Evolutionary conservation across 2,888 invertebrate genomes (phyloP), one percentile per base, ranked within the genome.

Genomic region (Acanthosepion esculentum): DNA sequence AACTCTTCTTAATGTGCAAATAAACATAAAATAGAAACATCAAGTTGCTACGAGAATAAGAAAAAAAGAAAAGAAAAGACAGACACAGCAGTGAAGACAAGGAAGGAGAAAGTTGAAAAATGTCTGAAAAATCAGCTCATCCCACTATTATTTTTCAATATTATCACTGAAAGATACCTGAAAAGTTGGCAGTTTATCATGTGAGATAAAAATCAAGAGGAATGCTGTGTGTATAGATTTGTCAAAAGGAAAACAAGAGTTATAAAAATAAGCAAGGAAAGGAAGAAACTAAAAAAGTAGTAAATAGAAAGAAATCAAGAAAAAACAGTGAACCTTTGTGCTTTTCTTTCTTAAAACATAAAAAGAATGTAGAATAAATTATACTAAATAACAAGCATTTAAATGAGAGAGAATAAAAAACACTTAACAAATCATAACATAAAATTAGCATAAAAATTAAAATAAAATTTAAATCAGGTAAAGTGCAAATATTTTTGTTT

Each of bases 61-160:
- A 78, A n/a, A 78, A 78, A 78, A 78, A 12, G 10, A 78, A 8
- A 78, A 78, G 78, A 33, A 78, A n/a, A 29, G 15, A n/a, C 12
- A 10, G n/a, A 78, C 78, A 78, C n/a, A n/a, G n/a, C 12, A 78
- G 15, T n/a, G 5, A 15, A 78, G n/a, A 78, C 12, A 33, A 33
- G n/a, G 7, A 78, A 29, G n/a, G 78, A 26, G n/a, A n/a, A 12
- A 78, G n/a, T n/a, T n/a, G n/a, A 10, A 91, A 53, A 48, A 26
- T 92, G 10, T 2, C 15, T 93, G 93, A 93, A 55, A 93, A 93
- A 93, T 93, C 53, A 93, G 50, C 93, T 55, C 50, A 18, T 20
- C 48, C n/a, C 55, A n/a, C n/a, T 33, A 55, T 93, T 29, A 93
- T 55, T 53, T 93, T 55, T 93, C 55, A 94, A 41, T 94, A 64